Percentiles rank a stretch among this genome's conserved stretches.
These are phyloP conservation scores for Drosophila insularis DNA, from an alignment of 1,140 invertebrate genomes.

Conservation along the genomic window DNA sequence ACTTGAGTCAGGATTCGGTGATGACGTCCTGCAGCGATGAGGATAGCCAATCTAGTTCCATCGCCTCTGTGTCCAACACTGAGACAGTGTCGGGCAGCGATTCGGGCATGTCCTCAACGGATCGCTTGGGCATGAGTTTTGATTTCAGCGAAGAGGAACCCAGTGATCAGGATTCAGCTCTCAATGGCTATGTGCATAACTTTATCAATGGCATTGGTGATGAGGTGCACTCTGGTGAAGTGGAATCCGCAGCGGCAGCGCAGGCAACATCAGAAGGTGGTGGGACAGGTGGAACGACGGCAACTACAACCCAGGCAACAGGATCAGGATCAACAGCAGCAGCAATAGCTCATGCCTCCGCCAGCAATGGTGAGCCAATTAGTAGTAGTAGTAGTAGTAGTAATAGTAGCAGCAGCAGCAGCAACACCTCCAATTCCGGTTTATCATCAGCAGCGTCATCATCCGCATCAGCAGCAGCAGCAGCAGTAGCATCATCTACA, in stretches of 20 bases:
- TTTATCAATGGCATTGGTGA: conserved; percentile 81
- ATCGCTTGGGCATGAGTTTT: conserved; percentile 53
- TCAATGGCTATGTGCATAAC: conserved; percentile 78
- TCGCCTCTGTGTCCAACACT: conserved; percentile 15
- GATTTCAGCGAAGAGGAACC: conserved; percentile 71
- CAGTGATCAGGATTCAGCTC: conserved; percentile 60
- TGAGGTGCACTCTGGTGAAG: conserved; percentile 40
- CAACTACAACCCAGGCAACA: too few relatives aligned
- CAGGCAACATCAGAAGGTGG: not conserved
- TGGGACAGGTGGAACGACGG: not conserved
- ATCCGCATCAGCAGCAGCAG: not conserved
- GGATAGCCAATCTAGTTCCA: conserved; percentile 45
- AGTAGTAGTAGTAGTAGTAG: not conserved
- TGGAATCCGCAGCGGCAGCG: conserved; percentile 6
- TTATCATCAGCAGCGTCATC: not conserved
- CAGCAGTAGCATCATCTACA: too few relatives aligned
- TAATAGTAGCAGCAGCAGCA: not conserved
- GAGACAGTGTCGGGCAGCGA: conserved; percentile 20
- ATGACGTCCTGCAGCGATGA: conserved; percentile 42
- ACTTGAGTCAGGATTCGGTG: not conserved
- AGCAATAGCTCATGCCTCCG: not conserved
- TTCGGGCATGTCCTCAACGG: conserved; percentile 46
- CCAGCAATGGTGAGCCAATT: not conserved
- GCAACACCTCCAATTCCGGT: not conserved
- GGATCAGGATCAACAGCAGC: not conserved